Percentiles rank a stretch among this genome's conserved stretches.
Evolutionary conservation across 2,888 invertebrate genomes (phyloP).

Genomic region (Malacosoma neustria): DNA sequence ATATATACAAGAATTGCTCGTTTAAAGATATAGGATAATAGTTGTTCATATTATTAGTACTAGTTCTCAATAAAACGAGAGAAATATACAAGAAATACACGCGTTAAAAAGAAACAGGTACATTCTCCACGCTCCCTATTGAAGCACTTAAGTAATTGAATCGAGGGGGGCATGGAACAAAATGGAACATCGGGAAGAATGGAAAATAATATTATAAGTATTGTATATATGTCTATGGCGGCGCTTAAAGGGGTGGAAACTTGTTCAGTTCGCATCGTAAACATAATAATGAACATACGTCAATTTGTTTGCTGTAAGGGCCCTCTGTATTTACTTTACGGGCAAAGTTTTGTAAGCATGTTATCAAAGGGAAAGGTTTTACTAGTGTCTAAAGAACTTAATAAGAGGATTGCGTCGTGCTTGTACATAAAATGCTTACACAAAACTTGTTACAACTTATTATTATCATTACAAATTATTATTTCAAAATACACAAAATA

Average conservation of each 20-base stretch:
- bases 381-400: background rate
- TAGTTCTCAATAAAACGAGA: slow-evolving; percentile 38
- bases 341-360: background rate
- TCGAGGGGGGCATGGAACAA: slow-evolving; percentile 49
- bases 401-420: background rate
- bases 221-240: slow-evolving; percentile 12
- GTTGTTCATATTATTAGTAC: slow-evolving; percentile 67
- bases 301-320: slow-evolving; percentile 17
- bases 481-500: too few relatives aligned
- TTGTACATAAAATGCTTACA: too few relatives aligned
- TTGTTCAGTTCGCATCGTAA: slow-evolving; percentile 33
- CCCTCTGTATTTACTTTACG: background rate
- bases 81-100: slow-evolving; percentile 12
- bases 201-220: slow-evolving; percentile 56
- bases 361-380: background rate
- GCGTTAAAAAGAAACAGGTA: slow-evolving; percentile 33
- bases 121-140: slow-evolving; percentile 35
- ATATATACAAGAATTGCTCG: too few relatives aligned
- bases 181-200: slow-evolving; percentile 51
- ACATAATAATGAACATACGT: slow-evolving; percentile 24
- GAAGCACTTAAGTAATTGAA: slow-evolving; percentile 72
- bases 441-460: too few relatives aligned
- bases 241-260: slow-evolving; percentile 10
- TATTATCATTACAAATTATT: too few relatives aligned
- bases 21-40: too few relatives aligned